Conservation (phyloP, 1,140 invertebrate genomes). For the Homarus americanus region DNA sequence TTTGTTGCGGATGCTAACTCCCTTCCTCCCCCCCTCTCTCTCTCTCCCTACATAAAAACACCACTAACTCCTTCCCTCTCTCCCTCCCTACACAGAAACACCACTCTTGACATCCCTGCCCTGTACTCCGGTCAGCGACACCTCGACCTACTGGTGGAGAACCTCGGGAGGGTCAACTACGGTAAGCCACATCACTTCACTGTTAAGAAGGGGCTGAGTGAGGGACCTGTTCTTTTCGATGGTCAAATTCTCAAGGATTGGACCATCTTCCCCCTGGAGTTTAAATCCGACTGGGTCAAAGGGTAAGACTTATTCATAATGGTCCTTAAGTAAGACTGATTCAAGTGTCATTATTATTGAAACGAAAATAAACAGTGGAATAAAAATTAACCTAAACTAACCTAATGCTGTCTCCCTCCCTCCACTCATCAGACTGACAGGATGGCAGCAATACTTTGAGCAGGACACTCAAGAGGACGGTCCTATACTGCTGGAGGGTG, state of each 20-base stretch:
- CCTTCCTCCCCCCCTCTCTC: too few species aligned
- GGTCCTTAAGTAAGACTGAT: too few species aligned
- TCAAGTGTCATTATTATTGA: too few species aligned
- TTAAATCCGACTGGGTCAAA: constrained; percentile 76
- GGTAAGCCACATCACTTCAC: constrained; percentile 78
- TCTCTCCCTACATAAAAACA: too few species aligned
- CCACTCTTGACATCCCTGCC: too few species aligned
- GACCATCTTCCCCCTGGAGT: constrained; percentile 80
- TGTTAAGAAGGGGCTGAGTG: constrained; percentile 80
- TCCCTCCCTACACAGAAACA: too few species aligned
- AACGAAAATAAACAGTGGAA: too few species aligned
- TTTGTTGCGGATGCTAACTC: too few species aligned
- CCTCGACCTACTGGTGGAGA: constrained; percentile 83
- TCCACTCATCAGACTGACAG: constrained; percentile 12
- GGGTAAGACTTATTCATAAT: neutral
- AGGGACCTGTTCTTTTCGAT: constrained; percentile 79
- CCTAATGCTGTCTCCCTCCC: too few species aligned
- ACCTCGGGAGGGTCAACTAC: constrained; percentile 82
- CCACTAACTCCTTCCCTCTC: too few species aligned
- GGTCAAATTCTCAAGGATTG: constrained; percentile 78
- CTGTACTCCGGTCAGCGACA: too few species aligned
- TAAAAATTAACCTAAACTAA: too few species aligned
- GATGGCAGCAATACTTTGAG: constrained; percentile 48
- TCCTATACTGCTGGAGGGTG: constrained; percentile 15
- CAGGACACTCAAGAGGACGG: neutral